phyloP scores from a whole-genome alignment of 1,140 invertebrate species.

The Bombus sylvicola region DNA sequence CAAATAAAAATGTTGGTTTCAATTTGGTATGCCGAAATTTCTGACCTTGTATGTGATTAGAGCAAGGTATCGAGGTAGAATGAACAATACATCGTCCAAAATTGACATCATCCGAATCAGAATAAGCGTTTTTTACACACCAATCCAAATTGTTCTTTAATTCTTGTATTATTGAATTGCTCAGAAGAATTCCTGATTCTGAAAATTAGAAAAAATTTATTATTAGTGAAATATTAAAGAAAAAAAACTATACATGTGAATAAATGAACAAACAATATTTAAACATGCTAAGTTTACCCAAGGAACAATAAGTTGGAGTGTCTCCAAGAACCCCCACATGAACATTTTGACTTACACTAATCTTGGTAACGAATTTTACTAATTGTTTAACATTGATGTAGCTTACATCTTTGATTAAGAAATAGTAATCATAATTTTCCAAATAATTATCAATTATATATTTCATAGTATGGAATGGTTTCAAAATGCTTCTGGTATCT shows the following conservation, averaged over 20 bases:
- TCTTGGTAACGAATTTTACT: constrained; percentile 87
- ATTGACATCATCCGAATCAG: constrained; percentile 90
- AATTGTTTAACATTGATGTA: constrained; percentile 91
- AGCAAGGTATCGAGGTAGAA: constrained; percentile 86
- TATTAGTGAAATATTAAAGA: constrained; percentile 5
- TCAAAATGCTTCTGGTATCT: constrained; percentile 88
- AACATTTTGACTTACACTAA: constrained; percentile 92
- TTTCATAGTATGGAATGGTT: constrained; percentile 93
- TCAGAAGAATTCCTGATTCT: constrained; percentile 90
- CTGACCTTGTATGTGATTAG: constrained; percentile 83
- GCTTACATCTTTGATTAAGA: constrained; percentile 91
- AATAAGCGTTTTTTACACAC: constrained; percentile 92
- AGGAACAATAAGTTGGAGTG: constrained; percentile 84
- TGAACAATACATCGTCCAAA: constrained; percentile 91
- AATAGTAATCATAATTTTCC: constrained; percentile 95
- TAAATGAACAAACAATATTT: background rate
- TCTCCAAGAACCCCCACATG: constrained; percentile 87
- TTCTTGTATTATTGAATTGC: constrained; percentile 89
- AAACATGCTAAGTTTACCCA: constrained; percentile 82
- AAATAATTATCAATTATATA: constrained; percentile 95
- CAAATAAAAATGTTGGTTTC: constrained; percentile 82
- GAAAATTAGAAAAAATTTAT: constrained; percentile 59
- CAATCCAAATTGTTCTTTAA: constrained; percentile 90
- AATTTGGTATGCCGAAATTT: constrained; percentile 83
- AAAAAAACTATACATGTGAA: too few species aligned